phyloP scores from a whole-genome alignment of 2,797 vertebrate genomes.

The Carduelis carduelis region DNA sequence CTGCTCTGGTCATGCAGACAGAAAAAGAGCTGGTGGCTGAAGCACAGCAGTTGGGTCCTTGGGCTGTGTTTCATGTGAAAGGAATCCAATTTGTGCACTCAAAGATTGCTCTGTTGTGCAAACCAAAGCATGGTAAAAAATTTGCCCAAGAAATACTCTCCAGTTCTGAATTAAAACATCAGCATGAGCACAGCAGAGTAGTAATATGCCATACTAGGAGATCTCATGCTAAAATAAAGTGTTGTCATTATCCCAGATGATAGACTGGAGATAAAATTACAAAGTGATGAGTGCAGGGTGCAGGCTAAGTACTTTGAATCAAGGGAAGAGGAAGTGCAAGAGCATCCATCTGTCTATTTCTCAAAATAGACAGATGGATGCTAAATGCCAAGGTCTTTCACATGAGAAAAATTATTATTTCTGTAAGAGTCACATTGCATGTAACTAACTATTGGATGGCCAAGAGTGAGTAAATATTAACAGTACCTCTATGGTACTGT shows the following conservation, averaged over 20 bases:
- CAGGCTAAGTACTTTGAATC: background rate
- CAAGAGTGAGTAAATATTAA: background rate
- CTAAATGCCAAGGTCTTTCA: background rate
- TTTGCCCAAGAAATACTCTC: background rate
- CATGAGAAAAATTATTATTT: background rate
- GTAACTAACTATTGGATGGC: background rate
- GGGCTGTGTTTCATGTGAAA: background rate
- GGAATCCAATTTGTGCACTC: background rate
- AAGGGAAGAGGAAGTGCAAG: background rate
- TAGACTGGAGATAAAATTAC: background rate
- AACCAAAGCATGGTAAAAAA: background rate
- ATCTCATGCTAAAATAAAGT: background rate
- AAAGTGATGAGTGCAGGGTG: background rate
- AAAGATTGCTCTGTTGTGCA: background rate
- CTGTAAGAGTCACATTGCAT: rapidly evolving
- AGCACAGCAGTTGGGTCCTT: background rate
- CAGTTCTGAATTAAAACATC: background rate
- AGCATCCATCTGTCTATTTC: background rate
- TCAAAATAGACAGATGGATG: background rate
- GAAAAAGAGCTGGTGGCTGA: background rate
- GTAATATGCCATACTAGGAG: background rate
- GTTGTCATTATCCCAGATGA: background rate
- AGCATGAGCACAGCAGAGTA: background rate
- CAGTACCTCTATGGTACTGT: background rate
- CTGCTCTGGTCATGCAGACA: background rate